phyloP scores from a whole-genome alignment of 2,797 vertebrate species.

The Acropternis orthonyx region DNA sequence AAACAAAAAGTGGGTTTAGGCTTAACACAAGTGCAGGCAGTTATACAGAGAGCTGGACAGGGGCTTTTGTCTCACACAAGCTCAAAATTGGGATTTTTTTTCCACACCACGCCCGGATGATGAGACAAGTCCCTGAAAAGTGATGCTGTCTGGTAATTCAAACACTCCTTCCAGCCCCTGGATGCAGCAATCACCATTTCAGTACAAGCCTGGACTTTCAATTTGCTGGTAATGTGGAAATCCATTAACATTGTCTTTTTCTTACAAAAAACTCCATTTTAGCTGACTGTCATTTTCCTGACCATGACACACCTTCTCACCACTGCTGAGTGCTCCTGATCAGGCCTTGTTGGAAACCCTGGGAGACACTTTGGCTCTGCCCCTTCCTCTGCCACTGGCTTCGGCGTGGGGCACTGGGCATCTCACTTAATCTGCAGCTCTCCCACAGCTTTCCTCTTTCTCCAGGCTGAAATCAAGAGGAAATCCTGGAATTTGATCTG shows the following conservation, averaged over 20 bases:
- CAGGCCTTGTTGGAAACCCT: not conserved
- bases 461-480: not conserved
- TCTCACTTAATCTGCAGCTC: not conserved
- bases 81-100: not conserved
- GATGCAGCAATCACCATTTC: not conserved
- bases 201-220: not conserved
- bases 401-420: not conserved
- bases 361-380: not conserved
- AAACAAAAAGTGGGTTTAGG: not conserved
- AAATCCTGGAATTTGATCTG: not conserved
- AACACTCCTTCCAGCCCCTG: not conserved
- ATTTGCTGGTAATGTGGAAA: not conserved
- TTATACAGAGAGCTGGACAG: not conserved
- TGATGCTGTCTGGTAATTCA: not conserved
- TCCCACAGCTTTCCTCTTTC: not conserved
- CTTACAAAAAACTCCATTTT: not conserved
- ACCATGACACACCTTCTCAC: not conserved
- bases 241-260: fast-evolving
- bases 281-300: not conserved
- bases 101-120: not conserved
- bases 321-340: not conserved
- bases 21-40: not conserved
- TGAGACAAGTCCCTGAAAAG: not conserved
- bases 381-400: not conserved
- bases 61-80: not conserved